Evolutionary conservation across 2,888 invertebrate species (phyloP), one percentile per base, ranked within the genome.

Genomic region (Drosophila greeni): DNA sequence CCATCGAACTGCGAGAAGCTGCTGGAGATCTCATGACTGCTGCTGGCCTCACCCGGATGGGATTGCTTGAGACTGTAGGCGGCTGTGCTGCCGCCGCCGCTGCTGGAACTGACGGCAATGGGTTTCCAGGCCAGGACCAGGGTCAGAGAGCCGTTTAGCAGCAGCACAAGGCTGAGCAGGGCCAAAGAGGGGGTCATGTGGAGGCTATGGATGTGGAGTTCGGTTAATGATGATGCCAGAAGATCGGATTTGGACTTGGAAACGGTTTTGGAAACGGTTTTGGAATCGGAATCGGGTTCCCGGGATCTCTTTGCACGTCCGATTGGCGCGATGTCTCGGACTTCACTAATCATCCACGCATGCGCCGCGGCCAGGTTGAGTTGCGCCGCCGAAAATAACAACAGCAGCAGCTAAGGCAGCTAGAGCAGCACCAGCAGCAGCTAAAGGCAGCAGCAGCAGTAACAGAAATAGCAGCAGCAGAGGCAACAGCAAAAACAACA

Each of bases 11-110:
- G 65, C 1, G 74, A 24, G 47, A 67, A 81, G 23, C 81, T 82
- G n/a, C 75, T 76, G 39, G 79, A 72, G 49, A 78, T 29, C 20
- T 81, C 84, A 24, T 73, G 76, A 16, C 82, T 82, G 67, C 79
- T 70, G 76, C 77, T 73, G 48, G 79, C 85, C 18, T 80, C 70
- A 5, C 87, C 85, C 20, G 88, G 88, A 83, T 88, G 88, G 37
- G 86, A 86, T 64, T 88, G 88, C 42, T 87, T 85, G 4, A 88
- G 58, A 58, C 84, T 87, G 58, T 82, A 86, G 5, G 75, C 64
- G 42, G 83, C 84, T 5, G 82, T 82, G 16, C 75, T 66, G 20
- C 26, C 26, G 26, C 26, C 7, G 9, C 66, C 55, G 43, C 53
- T 67, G 43, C 54, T 31, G 20, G 57, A 16, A 5, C 72, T 20